A percentile compares a stretch with the other conserved stretches of the same genome.
phyloP scores from a whole-genome alignment of 1,140 invertebrate genomes.

The Plodia interpunctella region DNA sequence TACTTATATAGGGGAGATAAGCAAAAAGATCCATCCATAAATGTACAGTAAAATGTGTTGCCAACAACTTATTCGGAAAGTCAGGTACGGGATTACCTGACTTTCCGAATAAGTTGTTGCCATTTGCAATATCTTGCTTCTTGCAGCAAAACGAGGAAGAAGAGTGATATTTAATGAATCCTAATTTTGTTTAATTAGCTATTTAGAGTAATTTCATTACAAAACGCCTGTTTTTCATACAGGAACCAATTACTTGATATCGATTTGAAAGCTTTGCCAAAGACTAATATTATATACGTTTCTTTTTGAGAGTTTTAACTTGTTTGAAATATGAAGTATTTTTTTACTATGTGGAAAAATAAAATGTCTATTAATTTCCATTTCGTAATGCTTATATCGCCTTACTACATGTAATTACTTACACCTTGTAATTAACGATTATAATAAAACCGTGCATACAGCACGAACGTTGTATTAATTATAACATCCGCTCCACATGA shows the following conservation, averaged over 20 bases:
- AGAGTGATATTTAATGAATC: slow-evolving; percentile 18
- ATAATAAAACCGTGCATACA: not conserved
- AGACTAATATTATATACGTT: no score
- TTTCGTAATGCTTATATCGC: not conserved
- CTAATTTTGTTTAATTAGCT: slow-evolving; percentile 34
- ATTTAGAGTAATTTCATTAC: slow-evolving; percentile 33
- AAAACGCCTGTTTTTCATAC: slow-evolving; percentile 11
- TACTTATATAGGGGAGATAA: not conserved
- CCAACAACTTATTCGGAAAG: slow-evolving; percentile 26
- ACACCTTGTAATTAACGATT: slow-evolving; percentile 1
- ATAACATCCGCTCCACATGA: not conserved
- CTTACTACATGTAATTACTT: slow-evolving; percentile 2
- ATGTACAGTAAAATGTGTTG: not conserved
- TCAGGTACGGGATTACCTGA: no score
- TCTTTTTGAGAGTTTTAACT: no score
- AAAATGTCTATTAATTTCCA: not conserved
- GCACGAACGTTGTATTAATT: not conserved
- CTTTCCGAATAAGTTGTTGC: no score
- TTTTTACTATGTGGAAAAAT: no score
- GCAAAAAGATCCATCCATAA: not conserved
- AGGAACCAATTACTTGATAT: not conserved
- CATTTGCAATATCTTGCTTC: slow-evolving; percentile 29
- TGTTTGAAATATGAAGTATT: no score
- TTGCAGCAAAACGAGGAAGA: slow-evolving; percentile 26
- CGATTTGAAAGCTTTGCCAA: no score